A percentile compares a stretch with the other conserved stretches of the same genome.
These are phyloP conservation scores for Centruroides sculpturatus DNA, from an alignment of 1,140 invertebrate species.

Conservation along the genomic window DNA sequence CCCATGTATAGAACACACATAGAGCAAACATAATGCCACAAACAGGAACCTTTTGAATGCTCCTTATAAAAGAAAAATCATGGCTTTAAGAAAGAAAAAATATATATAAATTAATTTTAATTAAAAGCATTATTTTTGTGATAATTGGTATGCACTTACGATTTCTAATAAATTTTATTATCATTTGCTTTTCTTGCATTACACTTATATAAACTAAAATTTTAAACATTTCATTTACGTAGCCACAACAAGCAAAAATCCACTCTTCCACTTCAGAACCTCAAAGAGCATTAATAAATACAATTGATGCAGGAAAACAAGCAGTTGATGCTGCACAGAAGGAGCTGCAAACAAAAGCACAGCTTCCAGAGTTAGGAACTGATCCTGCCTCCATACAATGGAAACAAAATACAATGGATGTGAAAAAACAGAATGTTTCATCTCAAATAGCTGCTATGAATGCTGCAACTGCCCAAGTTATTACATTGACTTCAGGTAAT, in stretches of 20 bases:
- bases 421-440: slow-evolving; percentile 91
- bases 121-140: too few species aligned
- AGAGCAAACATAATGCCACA: too few species aligned
- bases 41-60: too few species aligned
- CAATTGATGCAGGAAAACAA: slow-evolving; percentile 69
- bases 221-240: not conserved
- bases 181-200: too few species aligned
- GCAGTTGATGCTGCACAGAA: slow-evolving; percentile 71
- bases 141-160: too few species aligned
- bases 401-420: slow-evolving; percentile 84
- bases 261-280: slow-evolving; percentile 62
- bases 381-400: slow-evolving; percentile 75
- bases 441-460: slow-evolving; percentile 97
- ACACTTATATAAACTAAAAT: too few species aligned
- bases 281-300: slow-evolving; percentile 76
- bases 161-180: too few species aligned
- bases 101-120: too few species aligned
- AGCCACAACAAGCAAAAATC: slow-evolving; percentile 67
- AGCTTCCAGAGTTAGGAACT: slow-evolving; percentile 23
- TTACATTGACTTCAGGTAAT: slow-evolving; percentile 66
- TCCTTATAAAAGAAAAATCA: too few species aligned
- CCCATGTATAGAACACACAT: too few species aligned
- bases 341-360: slow-evolving; percentile 46
- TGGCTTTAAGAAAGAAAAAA: too few species aligned
- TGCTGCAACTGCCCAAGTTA: slow-evolving; percentile 91